A percentile compares a stretch with the other conserved stretches of the same genome.
These are phyloP conservation scores for Enchytraeus crypticus DNA, from an alignment of 2,888 invertebrate genomes.

Conservation along the genomic window DNA sequence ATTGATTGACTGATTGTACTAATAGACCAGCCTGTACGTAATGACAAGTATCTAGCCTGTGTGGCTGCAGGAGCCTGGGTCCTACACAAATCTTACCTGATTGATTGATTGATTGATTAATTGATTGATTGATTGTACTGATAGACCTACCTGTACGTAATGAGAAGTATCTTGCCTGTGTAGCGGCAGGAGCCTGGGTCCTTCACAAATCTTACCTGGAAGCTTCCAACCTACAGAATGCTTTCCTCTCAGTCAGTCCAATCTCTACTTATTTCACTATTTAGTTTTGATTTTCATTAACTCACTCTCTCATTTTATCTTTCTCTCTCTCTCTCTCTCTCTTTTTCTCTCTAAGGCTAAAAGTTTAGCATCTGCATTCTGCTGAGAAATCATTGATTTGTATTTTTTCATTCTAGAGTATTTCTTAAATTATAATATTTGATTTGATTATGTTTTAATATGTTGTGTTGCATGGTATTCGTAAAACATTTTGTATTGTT, in stretches of 20 bases:
- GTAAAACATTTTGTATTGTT: too few relatives aligned
- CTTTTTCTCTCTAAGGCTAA: too few relatives aligned
- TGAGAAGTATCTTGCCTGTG: slow-evolving; percentile 75
- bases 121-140: not conserved
- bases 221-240: slow-evolving; percentile 57
- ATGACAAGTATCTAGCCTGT: slow-evolving; percentile 77
- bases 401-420: too few relatives aligned
- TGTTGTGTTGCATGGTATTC: too few relatives aligned
- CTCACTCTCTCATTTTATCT: too few relatives aligned
- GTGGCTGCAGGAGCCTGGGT: slow-evolving; percentile 84
- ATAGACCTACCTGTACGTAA: slow-evolving; percentile 53
- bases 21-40: slow-evolving; percentile 52
- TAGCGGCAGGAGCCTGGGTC: slow-evolving; percentile 83
- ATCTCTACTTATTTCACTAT: not conserved
- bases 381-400: too few relatives aligned
- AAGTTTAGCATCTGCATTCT: too few relatives aligned
- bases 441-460: too few relatives aligned
- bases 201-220: slow-evolving; percentile 70
- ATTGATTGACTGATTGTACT: too few relatives aligned
- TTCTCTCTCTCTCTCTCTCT: not conserved
- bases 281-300: not conserved
- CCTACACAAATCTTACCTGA: slow-evolving; percentile 68
- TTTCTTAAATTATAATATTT: too few relatives aligned
- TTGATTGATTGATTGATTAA: slow-evolving; percentile 60
- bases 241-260: slow-evolving; percentile 58